Base-by-base conservation (phyloP, 2,113 vertebrate species). In the Lophochroa leadbeateri region DNA sequence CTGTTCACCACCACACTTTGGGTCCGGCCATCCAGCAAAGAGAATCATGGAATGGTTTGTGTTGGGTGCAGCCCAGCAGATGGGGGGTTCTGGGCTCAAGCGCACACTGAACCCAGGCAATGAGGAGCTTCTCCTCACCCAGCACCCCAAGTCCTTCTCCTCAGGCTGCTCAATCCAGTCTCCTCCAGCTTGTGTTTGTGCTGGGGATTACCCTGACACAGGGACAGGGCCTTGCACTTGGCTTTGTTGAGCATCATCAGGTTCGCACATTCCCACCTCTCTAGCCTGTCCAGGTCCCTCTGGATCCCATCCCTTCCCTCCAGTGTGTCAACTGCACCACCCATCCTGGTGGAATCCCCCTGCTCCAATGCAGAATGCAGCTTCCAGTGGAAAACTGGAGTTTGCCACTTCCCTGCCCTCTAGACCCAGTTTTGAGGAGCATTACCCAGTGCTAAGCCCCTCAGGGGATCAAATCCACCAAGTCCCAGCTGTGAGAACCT, bases 391-490 rank as follows among this genome's bases (percentile, higher is more conserved):
- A 24, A 35, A 58, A 7, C 20, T 10, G 57, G 33, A 58, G 57
- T 58, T 35, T 58, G 33, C 57, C 14, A 23, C 33, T 58, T 58
- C 57, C 57, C 33, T 35, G 33, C 57, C 57, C 23, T 39, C 29
- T 2, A n/a, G 15, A 7, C 15, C 25, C 4, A 0, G 10, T 55
- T 35, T 43, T 18, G 47, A 35, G 65, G 80, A 27, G 5, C 2
- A 4, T 27, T 7, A 29, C 21, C 41, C 35, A 3, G 0, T 2
- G 4, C n/a, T 6, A 15, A 58, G 8, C 19, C 35, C 63, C 63
- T 37, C 3, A 1, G 9, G 29, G n/a, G 20, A 11, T 23, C 24
- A 4, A 19, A 13, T 55, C 33, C 4, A 3, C 19, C 1, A 43
- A 71, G 12, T 29, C 19, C 23, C 4, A 8, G 52, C 50, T n/a